Evolutionary conservation across 1,140 invertebrate species (phyloP).

Genomic region (Anthonomus grandis): DNA sequence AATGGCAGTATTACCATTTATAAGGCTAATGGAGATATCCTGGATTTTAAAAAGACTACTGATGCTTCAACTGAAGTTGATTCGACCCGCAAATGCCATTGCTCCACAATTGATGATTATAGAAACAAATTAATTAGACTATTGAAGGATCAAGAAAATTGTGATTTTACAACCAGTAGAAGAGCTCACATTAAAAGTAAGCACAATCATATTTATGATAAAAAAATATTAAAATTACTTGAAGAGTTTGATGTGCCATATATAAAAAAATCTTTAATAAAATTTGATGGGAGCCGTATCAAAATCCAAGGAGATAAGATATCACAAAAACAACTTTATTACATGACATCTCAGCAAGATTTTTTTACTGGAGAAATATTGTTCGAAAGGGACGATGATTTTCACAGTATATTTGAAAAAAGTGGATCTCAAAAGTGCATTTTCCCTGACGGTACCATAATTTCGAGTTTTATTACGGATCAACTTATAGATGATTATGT

Average conservation of each 20-base stretch:
- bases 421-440: conserved; percentile 19
- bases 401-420: conserved; percentile 20
- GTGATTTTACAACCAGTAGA: conserved; percentile 18
- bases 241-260: conserved; percentile 28
- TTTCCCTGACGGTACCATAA: conserved; percentile 28
- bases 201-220: conserved; percentile 18
- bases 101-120: conserved; percentile 21
- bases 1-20: conserved; percentile 32
- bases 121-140: conserved; percentile 22
- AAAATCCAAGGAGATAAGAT: conserved; percentile 22
- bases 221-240: conserved; percentile 16
- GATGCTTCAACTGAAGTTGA: not conserved
- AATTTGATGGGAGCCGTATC: conserved; percentile 30
- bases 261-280: conserved; percentile 19
- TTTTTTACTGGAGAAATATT: conserved; percentile 28
- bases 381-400: conserved; percentile 31
- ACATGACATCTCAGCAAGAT: conserved; percentile 26
- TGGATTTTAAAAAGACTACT: conserved; percentile 26
- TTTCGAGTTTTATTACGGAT: conserved; percentile 15
- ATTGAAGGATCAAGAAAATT: conserved; percentile 15
- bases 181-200: conserved; percentile 21
- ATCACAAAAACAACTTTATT: conserved; percentile 23
- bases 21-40: conserved; percentile 28
- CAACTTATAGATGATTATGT: conserved; percentile 30
- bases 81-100: conserved; percentile 11